Conservation (phyloP, 2,797 vertebrate species). For the Scleropages formosus region DNA sequence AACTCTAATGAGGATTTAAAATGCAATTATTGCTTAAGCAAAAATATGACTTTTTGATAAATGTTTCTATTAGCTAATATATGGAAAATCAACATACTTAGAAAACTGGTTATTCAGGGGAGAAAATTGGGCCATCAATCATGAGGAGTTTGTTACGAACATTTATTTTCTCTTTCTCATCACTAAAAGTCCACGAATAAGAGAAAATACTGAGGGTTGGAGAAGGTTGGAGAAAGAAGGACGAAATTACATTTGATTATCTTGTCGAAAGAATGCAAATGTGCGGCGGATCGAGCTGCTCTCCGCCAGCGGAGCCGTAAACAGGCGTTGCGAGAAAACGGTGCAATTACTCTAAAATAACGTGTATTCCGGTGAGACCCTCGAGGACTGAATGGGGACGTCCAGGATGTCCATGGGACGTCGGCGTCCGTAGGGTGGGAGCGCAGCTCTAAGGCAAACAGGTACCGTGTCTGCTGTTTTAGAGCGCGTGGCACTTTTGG, state of each 20-base stretch:
- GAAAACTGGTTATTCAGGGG: constrained; percentile 90
- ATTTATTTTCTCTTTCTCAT: constrained; percentile 65
- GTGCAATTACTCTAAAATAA: background rate
- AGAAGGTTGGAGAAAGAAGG: constrained; percentile 44
- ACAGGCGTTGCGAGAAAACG: background rate
- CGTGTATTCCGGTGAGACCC: too few species aligned
- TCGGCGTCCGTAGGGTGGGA: too few species aligned
- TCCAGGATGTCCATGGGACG: too few species aligned
- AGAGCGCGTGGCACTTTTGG: too few species aligned
- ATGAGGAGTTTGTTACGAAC: constrained; percentile 89
- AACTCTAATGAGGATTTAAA: constrained; percentile 88
- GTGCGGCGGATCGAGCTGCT: too few species aligned
- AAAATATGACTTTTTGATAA: constrained; percentile 86
- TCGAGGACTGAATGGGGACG: too few species aligned
- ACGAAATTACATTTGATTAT: constrained; percentile 51
- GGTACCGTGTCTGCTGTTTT: too few species aligned
- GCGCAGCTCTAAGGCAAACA: too few species aligned
- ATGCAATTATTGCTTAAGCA: constrained; percentile 88
- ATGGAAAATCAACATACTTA: constrained; percentile 93
- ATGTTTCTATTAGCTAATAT: constrained; percentile 98
- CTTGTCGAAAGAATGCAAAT: constrained; percentile 33
- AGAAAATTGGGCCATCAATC: constrained; percentile 99
- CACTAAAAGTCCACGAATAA: constrained; percentile 58
- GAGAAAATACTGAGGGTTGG: constrained; percentile 41
- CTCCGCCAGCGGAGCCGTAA: too few species aligned